These are phyloP conservation scores for Nematostella vectensis DNA, from an alignment of 92 coral and sea anemone species.

Conservation along the genomic window DNA sequence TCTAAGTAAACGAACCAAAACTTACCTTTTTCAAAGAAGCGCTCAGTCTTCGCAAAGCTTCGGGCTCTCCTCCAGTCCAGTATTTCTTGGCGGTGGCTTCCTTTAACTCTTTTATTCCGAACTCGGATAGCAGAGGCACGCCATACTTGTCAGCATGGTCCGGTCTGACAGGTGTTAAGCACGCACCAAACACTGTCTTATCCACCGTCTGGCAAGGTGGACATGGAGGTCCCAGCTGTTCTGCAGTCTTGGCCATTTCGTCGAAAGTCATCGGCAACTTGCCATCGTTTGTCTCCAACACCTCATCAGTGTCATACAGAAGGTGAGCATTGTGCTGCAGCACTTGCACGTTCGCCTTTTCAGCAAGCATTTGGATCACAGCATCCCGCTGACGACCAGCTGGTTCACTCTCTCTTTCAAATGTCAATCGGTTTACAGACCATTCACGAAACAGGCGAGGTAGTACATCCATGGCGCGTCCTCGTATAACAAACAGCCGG, in stretches of 20 bases:
- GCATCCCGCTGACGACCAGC: conserved; percentile 61
- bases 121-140: conserved; percentile 48
- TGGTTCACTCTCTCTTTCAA: conserved; percentile 76
- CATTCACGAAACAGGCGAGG: conserved; percentile 50
- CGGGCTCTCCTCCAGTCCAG: conserved; percentile 71
- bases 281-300: conserved; percentile 35
- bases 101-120: conserved; percentile 22
- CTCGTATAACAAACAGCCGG: conserved; percentile 65
- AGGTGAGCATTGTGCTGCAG: conserved; percentile 62
- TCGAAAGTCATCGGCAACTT: conserved; percentile 51
- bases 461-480: conserved; percentile 45
- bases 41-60: conserved; percentile 48
- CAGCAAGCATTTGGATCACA: conserved; percentile 42
- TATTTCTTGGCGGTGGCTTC: conserved; percentile 8
- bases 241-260: conserved; percentile 33
- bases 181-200: conserved; percentile 28
- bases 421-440: conserved; percentile 51
- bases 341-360: conserved; percentile 41
- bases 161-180: conserved; percentile 48
- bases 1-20: neutral
- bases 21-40: conserved; percentile 40
- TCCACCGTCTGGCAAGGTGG: conserved; percentile 12
- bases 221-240: conserved; percentile 38
- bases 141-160: conserved; percentile 31
- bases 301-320: conserved; percentile 49